Evolutionary conservation across 1,140 invertebrate species (phyloP).

Genomic region (Bombus sibiricus): DNA sequence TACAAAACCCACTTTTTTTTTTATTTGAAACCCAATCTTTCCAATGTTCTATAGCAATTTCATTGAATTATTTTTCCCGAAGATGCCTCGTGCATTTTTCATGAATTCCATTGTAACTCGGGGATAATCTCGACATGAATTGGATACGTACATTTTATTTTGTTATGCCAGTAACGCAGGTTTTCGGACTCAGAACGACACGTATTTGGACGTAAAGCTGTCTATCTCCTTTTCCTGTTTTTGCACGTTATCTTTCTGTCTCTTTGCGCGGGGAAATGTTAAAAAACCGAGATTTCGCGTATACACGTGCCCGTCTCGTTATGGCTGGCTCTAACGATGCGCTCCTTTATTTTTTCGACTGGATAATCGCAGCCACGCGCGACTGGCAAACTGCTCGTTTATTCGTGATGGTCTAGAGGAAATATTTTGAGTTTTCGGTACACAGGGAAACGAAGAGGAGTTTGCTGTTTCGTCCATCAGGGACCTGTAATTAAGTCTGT

Average conservation of each 20-base stretch:
- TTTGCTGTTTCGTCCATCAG: constrained; percentile 51
- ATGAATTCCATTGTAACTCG: not conserved
- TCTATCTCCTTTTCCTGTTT: not conserved
- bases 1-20: not conserved
- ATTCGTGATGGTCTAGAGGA: constrained; percentile 31
- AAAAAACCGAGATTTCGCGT: not conserved
- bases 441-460: constrained; percentile 10
- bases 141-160: not conserved
- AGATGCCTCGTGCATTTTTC: too few species aligned
- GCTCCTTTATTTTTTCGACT: constrained; percentile 59
- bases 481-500: constrained; percentile 69
- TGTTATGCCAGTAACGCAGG: not conserved
- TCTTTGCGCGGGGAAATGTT: not conserved
- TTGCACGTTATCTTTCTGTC: not conserved
- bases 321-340: not conserved
- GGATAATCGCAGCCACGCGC: constrained; percentile 32
- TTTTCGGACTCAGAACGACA: not conserved
- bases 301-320: constrained; percentile 21
- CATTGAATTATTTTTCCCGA: too few species aligned
- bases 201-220: not conserved
- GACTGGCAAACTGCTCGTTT: constrained; percentile 30
- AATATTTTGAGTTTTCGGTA: constrained; percentile 28
- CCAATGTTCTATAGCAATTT: not conserved
- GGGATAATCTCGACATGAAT: not conserved
- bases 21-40: not conserved